Evolutionary conservation across 2,888 invertebrate species (phyloP), one percentile per base, ranked within the genome.

Genomic region (Brachypterus glaber): DNA sequence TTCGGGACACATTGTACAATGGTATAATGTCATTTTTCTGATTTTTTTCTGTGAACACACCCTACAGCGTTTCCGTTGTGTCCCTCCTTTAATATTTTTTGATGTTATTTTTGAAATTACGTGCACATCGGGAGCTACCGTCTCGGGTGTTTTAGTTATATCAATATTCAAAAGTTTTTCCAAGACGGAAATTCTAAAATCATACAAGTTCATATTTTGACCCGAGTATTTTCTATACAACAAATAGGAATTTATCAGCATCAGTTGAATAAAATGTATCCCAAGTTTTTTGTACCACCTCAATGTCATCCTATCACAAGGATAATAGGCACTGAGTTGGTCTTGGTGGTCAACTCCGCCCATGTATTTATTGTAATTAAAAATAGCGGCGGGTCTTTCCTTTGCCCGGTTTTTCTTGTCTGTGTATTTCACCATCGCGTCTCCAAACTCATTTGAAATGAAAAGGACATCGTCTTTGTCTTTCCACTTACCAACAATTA

Each of bases 271-370:
- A 3, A 43, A 26, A 37, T 43, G 43, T 11, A 43, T 32, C 1
- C 35, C 41, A 11, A 43, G 17, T 27, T 39, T 43, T 16, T 43
- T 43, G 21, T 40, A 43, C 43, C 39, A 43, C 17, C 30, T 31
- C 1, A 33, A 15, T 5, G 33, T 40, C 32, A 39, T 43, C 14
- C 43, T 24, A 8, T 21, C 29, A 14, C 36, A 40, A 3, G 43
- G 33, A 15, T 36, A 37, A 21, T 43, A 39, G 3, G 39, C 13
- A 16, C 11, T 37, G 2, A 35, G n/a, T 25, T 40, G 30, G 15
- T 41, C 30, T 33, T 37, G 39, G 11, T 15, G 30, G 25, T 30
- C 38, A 11, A 34, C 24, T n/a, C 35, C 38, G 17, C 34, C 36
- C 40, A 40, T 37, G 18, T 11, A 17, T 17, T 42, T 30, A 12